Conservation (phyloP, 2,113 vertebrate genomes). For the Clupea harengus region DNA sequence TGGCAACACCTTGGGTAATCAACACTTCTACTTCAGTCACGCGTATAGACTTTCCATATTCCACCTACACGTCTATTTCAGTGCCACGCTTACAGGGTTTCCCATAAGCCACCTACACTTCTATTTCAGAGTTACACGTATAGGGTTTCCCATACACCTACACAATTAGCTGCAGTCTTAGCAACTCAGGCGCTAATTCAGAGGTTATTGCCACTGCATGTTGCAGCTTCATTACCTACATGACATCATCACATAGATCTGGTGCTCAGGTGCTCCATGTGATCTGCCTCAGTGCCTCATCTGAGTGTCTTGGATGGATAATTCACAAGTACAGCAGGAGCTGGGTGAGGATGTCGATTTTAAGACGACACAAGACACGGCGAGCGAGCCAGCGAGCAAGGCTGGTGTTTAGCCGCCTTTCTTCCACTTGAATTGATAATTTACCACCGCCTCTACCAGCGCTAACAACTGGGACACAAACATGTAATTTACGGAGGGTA, state of each 20-base stretch:
- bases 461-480: constrained; percentile 1
- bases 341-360: constrained; percentile 28
- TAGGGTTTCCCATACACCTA: too few relatives aligned
- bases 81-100: too few relatives aligned
- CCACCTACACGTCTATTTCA: too few relatives aligned
- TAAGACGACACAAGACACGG: constrained; percentile 2
- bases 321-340: constrained; percentile 26
- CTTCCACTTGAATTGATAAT: constrained; percentile 18
- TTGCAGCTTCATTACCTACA: background rate
- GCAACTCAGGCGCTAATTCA: background rate
- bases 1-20: background rate
- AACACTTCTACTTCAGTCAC: background rate
- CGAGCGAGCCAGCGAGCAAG: background rate
- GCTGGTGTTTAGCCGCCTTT: background rate
- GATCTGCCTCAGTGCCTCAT: background rate
- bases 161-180: background rate
- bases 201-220: background rate
- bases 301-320: constrained; percentile 20
- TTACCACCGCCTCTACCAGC: background rate
- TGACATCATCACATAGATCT: background rate
- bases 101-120: too few relatives aligned
- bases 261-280: background rate
- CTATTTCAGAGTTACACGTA: too few relatives aligned
- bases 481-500: constrained; percentile 21
- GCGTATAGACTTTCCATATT: too few relatives aligned